These are phyloP conservation scores for Enteromius anoplus DNA, from an alignment of 2,797 vertebrate genomes.

Conservation along the genomic window DNA sequence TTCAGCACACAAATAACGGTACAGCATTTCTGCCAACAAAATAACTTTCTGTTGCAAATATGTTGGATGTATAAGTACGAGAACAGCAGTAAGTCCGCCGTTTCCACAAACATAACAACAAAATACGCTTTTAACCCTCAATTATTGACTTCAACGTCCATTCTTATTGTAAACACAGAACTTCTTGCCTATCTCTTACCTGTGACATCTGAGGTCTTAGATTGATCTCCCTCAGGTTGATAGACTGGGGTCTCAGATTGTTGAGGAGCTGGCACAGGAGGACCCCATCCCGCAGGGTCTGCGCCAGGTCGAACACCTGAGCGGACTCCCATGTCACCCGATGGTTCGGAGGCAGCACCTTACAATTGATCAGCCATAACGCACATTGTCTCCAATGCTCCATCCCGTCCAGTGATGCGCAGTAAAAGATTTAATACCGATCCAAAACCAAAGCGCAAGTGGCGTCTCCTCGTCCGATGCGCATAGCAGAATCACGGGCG, in stretches of 20 bases:
- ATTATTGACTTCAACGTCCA: constrained; percentile 2
- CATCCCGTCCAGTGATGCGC: constrained; percentile 74
- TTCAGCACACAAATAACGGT: constrained; percentile 55
- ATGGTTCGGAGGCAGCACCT: constrained; percentile 92
- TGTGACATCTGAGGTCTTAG: constrained; percentile 96
- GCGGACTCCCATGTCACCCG: constrained; percentile 95
- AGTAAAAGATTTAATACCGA: constrained; percentile 5
- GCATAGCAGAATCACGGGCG: constrained; percentile 26
- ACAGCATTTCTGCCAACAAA: neutral
- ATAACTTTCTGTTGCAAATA: constrained; percentile 4
- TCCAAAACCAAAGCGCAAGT: constrained; percentile 17
- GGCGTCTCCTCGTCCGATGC: constrained; percentile 33
- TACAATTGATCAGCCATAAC: constrained; percentile 93
- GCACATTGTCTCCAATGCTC: constrained; percentile 96
- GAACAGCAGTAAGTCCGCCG: neutral
- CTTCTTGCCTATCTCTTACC: constrained; percentile 73
- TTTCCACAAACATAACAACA: neutral
- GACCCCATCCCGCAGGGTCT: constrained; percentile 94
- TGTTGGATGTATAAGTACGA: neutral
- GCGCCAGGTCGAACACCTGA: constrained; percentile 95
- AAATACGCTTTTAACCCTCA: neutral
- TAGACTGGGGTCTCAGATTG: constrained; percentile 87
- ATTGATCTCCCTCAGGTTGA: constrained; percentile 97
- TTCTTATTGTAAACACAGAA: neutral
- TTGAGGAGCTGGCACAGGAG: constrained; percentile 96